These are phyloP conservation scores for Drosophila grimshawi DNA, from an alignment of 1,140 invertebrate species.

Conservation along the genomic window DNA sequence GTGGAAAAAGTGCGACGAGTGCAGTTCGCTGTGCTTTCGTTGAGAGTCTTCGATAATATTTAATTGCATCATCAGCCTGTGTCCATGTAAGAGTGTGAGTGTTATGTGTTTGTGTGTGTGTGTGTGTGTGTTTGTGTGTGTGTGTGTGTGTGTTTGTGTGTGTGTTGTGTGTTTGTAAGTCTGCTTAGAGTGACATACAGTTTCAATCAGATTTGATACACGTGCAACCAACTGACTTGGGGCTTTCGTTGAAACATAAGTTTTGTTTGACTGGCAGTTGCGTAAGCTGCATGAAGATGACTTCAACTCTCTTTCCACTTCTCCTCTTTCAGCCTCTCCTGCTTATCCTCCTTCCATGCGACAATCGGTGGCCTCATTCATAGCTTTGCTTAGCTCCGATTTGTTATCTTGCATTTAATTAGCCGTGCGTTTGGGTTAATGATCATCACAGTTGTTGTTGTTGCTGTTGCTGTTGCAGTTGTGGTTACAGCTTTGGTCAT, in stretches of 20 bases:
- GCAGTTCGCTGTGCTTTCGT: constrained; percentile 74
- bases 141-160: background rate
- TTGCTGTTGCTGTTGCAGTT: constrained; percentile 5
- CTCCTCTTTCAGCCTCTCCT: background rate
- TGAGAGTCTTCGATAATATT: constrained; percentile 56
- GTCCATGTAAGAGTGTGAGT: background rate
- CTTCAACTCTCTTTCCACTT: background rate
- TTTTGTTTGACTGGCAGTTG: constrained; percentile 36
- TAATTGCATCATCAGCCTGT: constrained; percentile 65
- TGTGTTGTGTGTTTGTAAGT: no score
- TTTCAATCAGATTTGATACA: constrained; percentile 55
- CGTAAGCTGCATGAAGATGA: constrained; percentile 51
- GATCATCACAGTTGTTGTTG: constrained; percentile 41
- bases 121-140: no score
- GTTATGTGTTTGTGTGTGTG: background rate
- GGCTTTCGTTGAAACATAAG: constrained; percentile 63
- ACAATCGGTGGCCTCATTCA: constrained; percentile 71
- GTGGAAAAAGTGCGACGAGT: constrained; percentile 70
- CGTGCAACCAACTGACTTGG: constrained; percentile 29
- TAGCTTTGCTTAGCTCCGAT: constrained; percentile 30
- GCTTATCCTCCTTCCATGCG: constrained; percentile 11
- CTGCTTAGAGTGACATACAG: constrained; percentile 45
- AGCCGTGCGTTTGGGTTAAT: constrained; percentile 69
- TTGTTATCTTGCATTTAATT: constrained; percentile 78
- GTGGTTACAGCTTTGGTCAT: constrained; percentile 55